Percentiles rank a stretch among this genome's conserved stretches.
phyloP scores from a whole-genome alignment of 2,888 invertebrate genomes.

The Schizaphis graminum region DNA sequence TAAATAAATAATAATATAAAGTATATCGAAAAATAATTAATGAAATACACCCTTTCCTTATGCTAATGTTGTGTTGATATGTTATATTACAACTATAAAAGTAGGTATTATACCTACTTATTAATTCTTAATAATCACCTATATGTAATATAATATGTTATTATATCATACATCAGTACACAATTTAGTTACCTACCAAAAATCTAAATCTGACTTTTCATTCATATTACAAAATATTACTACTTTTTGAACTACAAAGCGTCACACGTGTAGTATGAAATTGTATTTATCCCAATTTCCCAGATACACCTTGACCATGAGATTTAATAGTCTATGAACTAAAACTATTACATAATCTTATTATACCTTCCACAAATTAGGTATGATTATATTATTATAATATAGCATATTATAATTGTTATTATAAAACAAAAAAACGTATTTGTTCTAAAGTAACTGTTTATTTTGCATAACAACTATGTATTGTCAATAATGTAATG shows the following conservation, averaged over 20 bases:
- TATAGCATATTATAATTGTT: too few relatives aligned
- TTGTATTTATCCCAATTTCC: neutral
- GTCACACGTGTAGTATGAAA: neutral
- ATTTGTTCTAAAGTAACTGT: too few relatives aligned
- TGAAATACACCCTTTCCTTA: neutral
- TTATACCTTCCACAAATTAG: too few relatives aligned
- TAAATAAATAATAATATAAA: neutral
- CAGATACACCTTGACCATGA: neutral
- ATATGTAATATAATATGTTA: neutral
- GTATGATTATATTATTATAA: too few relatives aligned
- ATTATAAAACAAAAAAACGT: too few relatives aligned
- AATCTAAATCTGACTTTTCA: neutral
- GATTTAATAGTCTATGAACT: too few relatives aligned
- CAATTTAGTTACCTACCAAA: neutral
- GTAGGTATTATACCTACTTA: too few relatives aligned
- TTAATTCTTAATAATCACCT: too few relatives aligned
- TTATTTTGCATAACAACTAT: too few relatives aligned
- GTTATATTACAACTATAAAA: neutral
- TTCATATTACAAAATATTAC: neutral
- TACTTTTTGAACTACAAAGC: neutral
- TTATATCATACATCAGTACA: neutral
- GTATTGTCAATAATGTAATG: too few relatives aligned
- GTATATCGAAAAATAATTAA: neutral
- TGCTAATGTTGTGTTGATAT: neutral
- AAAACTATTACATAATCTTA: too few relatives aligned